phyloP scores from a whole-genome alignment of 2,888 invertebrate species.

The Crocallis elinguaria region DNA sequence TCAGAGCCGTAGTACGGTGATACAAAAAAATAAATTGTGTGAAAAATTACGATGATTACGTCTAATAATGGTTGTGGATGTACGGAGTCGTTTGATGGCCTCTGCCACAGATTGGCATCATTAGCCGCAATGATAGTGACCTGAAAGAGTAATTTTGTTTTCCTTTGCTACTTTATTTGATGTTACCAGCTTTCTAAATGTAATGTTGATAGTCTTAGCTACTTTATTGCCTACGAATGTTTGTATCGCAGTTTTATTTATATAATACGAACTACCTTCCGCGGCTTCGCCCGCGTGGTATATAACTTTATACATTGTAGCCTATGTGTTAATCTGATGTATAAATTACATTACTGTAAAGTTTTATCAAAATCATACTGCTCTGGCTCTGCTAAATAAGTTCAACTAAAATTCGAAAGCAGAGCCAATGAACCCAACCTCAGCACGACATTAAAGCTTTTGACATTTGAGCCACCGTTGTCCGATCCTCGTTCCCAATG shows the following conservation, averaged over 20 bases:
- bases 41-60: constrained; percentile 84
- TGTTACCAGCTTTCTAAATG: constrained; percentile 49
- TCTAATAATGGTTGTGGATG: constrained; percentile 77
- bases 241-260: constrained; percentile 1
- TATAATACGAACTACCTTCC: neutral
- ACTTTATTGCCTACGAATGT: constrained; percentile 15
- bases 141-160: constrained; percentile 74
- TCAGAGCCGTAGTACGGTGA: constrained; percentile 62
- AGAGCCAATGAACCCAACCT: constrained; percentile 33
- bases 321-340: no score
- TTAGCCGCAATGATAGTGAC: constrained; percentile 79
- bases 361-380: no score
- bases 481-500: constrained; percentile 55
- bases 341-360: no score
- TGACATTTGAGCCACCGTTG: constrained; percentile 42
- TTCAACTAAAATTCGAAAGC: constrained; percentile 23
- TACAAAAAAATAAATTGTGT: constrained; percentile 81
- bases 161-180: constrained; percentile 56
- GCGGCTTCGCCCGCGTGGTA: no score
- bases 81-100: constrained; percentile 72
- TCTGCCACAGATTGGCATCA: constrained; percentile 77
- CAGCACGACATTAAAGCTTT: constrained; percentile 41
- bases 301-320: no score
- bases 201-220: constrained; percentile 19
- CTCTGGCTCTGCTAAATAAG: constrained; percentile 5